These are phyloP conservation scores for Motacilla alba DNA, from an alignment of 2,113 vertebrate species.

Conservation along the genomic window DNA sequence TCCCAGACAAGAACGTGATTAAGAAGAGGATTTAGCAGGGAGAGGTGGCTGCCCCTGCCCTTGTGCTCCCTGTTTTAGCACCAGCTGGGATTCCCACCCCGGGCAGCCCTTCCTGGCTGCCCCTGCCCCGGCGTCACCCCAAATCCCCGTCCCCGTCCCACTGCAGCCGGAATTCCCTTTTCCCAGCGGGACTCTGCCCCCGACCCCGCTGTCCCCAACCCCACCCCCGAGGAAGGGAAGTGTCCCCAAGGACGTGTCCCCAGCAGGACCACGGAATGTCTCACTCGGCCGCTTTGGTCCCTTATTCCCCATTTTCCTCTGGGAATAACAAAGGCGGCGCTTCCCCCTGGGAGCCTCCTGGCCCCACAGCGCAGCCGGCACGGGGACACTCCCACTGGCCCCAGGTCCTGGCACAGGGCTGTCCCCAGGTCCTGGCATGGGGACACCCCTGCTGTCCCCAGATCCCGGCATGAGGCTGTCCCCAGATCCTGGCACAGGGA, in stretches of 20 bases:
- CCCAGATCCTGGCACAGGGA: too few relatives aligned
- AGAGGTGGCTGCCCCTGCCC: background rate
- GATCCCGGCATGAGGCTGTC: too few relatives aligned
- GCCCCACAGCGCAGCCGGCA: too few relatives aligned
- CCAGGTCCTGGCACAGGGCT: too few relatives aligned
- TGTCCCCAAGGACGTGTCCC: too few relatives aligned
- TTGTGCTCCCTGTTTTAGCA: constrained; percentile 47
- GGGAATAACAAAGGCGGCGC: background rate
- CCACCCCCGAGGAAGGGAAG: background rate
- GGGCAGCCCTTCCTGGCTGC: background rate
- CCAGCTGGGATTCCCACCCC: background rate
- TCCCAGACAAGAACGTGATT: background rate
- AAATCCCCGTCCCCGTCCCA: rapidly evolving
- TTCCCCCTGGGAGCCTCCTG: background rate
- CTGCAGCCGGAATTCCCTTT: background rate
- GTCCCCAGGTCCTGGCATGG: too few relatives aligned
- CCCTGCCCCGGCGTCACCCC: background rate
- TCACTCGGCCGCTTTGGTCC: background rate
- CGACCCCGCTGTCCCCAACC: rapidly evolving
- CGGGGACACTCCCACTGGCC: rapidly evolving
- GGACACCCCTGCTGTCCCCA: too few relatives aligned
- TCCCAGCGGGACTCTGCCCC: background rate
- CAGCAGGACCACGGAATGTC: background rate
- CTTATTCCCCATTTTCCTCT: background rate
- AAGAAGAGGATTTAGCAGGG: background rate